Conservation (phyloP, 2,113 vertebrate species). For the Orthonyx spaldingii region DNA sequence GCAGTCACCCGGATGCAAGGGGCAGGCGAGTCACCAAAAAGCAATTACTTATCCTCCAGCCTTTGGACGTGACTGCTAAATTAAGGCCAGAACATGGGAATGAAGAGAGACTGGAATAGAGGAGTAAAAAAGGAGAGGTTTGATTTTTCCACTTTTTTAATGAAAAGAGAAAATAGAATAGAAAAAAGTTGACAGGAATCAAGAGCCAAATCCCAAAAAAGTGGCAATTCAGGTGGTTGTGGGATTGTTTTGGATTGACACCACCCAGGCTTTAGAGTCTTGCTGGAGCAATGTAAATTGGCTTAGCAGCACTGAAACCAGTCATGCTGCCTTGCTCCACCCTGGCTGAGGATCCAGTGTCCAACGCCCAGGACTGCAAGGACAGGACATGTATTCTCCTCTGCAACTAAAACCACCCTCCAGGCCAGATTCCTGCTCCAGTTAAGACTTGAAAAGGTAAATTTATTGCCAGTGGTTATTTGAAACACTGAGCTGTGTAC, state of each 20-base stretch:
- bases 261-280: neutral
- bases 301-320: neutral
- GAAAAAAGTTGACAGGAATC: neutral
- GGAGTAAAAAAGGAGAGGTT: neutral
- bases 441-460: neutral
- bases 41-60: neutral
- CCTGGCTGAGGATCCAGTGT: neutral
- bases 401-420: neutral
- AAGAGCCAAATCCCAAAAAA: neutral
- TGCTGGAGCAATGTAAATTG: neutral
- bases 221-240: neutral
- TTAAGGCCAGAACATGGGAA: neutral
- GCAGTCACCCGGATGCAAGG: neutral
- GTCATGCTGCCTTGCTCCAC: neutral
- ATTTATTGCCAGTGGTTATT: conserved; percentile 15
- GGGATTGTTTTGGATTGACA: neutral
- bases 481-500: neutral
- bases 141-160: neutral
- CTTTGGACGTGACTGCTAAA: neutral
- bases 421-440: neutral
- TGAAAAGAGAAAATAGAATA: neutral
- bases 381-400: neutral
- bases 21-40: neutral
- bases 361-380: neutral
- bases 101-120: neutral